Base-by-base conservation (phyloP, 1,140 invertebrate species). In the Drosophila ironensis region DNA sequence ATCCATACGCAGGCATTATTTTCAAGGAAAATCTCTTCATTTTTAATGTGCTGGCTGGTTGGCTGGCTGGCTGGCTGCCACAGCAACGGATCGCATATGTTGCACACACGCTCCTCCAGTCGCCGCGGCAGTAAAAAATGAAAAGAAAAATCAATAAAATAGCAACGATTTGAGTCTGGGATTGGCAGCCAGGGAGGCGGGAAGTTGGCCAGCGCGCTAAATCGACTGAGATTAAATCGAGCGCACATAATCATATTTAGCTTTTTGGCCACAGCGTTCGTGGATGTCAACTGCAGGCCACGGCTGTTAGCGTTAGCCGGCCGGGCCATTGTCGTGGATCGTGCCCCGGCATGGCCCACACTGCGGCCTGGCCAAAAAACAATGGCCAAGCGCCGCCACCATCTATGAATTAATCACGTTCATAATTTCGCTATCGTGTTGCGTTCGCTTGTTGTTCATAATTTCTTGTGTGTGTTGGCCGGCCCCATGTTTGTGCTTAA, bases 331-430 rank as follows among this genome's bases (percentile, higher is more conserved):
- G 61, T 53, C 70, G 75, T 74, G 64, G 63, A 70, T 81, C 76
- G 77, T 80, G 76, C 60, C 22, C 8, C 28, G 20, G 45, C 38
- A 24, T 28, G n/a, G n/a, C n/a, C n/a, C 46, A 22, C 27, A 27
- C 27, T 22, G 28, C 38, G 22, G 27, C 14, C 44, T 42, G 51
- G 30, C 53, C 61, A 56, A 70, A 66, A 68, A 86, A 86, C 80
- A 86, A 86, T 81, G 66, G 81, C 74, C 67, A 86, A 68, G 80
- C 80, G 80, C 78, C 20, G 20, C 33, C 80, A 86, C 74, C 80
- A 86, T 86, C 80, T 84, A 86, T 86, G 80, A 86, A 86, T 86
- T 86, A 86, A 86, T 86, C 80, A 86, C 75, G 80, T 86, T 86
- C 80, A 86, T 86, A 86, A 87, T 86, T 84, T 86, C 51, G 44